Evolutionary conservation across 64 coral and sea anemone genomes (phyloP), one percentile per base, ranked within the genome.

Genomic region (Dendronephthya gigantea): DNA sequence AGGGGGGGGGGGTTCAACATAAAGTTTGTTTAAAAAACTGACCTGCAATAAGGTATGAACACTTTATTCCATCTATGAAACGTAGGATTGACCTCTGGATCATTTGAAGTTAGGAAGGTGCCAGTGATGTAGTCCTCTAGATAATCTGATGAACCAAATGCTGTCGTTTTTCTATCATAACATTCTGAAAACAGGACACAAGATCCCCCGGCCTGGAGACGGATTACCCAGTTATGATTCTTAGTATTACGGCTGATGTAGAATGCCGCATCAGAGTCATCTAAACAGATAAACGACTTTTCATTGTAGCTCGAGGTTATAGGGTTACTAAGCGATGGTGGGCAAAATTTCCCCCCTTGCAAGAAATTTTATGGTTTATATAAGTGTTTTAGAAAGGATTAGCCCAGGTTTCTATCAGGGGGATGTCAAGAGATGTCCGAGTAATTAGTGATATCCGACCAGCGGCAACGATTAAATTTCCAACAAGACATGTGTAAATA

Each of bases 1-100:
- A n/a, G n/a, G n/a, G n/a, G n/a, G n/a, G n/a, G n/a, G n/a, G n/a
- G n/a, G n/a, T n/a, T n/a, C n/a, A n/a, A n/a, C n/a, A n/a, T n/a
- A n/a, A n/a, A n/a, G n/a, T n/a, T n/a, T 39, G 12, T 2, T 35
- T 82, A 84, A 50, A 84, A 56, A 29, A 9, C 22, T 88, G 84
- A 97, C 94, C 94, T 97, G 85, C 94, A 97, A 76, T 97, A 97
- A 85, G 94, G 94, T 13, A 97, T 89, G 91, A 89, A 93, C 25
- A 93, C 94, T 90, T 97, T 97, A 88, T 93, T 97, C 94, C 94
- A 97, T 27, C 88, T 91, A 72, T 89, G 85, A 93, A 97, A 97
- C 30, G 92, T 93, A 22, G 94, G 94, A 81, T 97, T 97, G 43
- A 93, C 91, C 19, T 48, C 68, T 17, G 94, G 94, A 45, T 97